These are phyloP conservation scores for Gambusia affinis DNA, from an alignment of 2,113 vertebrate species.

Conservation along the genomic window DNA sequence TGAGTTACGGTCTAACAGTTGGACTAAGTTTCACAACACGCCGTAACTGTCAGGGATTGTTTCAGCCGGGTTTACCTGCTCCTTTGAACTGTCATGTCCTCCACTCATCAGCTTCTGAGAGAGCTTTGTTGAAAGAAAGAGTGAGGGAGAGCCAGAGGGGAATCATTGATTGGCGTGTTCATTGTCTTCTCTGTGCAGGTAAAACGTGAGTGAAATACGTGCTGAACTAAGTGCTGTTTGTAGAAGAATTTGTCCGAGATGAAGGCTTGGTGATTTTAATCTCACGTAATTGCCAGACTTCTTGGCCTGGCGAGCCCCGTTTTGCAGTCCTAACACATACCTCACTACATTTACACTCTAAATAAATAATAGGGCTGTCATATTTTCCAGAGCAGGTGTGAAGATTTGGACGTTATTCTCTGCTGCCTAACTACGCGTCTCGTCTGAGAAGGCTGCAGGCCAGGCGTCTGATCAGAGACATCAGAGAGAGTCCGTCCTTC, in stretches of 20 bases:
- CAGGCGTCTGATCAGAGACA: slow-evolving; percentile 72
- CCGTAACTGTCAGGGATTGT: slow-evolving; percentile 70
- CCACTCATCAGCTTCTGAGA: slow-evolving; percentile 42
- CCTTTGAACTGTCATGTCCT: slow-evolving; percentile 68
- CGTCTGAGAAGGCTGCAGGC: slow-evolving; percentile 63
- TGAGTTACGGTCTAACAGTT: slow-evolving; percentile 79
- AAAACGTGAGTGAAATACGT: slow-evolving; percentile 21
- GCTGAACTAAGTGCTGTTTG: slow-evolving; percentile 8
- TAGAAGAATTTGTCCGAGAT: slow-evolving; percentile 10
- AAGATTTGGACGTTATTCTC: slow-evolving; percentile 68
- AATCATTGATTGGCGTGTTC: slow-evolving; percentile 50
- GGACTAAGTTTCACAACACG: slow-evolving; percentile 68
- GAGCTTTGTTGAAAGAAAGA: slow-evolving; percentile 51
- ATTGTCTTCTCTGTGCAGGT: slow-evolving; percentile 2
- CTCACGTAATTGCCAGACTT: slow-evolving; percentile 15
- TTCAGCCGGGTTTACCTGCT: slow-evolving; percentile 52
- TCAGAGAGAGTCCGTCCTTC: slow-evolving; percentile 60
- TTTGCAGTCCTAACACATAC: slow-evolving; percentile 62
- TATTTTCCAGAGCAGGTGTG: slow-evolving; percentile 73
- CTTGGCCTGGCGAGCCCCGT: slow-evolving; percentile 23
- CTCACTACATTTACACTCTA: slow-evolving; percentile 63
- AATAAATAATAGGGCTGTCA: slow-evolving; percentile 76
- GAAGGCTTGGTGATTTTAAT: slow-evolving; percentile 20
- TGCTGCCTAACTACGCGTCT: slow-evolving; percentile 59
- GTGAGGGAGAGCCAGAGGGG: slow-evolving; percentile 26